Percentiles rank a stretch among this genome's conserved stretches.
Conservation (phyloP, 2,888 invertebrate species). For the Xanthostigma xanthostigma region DNA sequence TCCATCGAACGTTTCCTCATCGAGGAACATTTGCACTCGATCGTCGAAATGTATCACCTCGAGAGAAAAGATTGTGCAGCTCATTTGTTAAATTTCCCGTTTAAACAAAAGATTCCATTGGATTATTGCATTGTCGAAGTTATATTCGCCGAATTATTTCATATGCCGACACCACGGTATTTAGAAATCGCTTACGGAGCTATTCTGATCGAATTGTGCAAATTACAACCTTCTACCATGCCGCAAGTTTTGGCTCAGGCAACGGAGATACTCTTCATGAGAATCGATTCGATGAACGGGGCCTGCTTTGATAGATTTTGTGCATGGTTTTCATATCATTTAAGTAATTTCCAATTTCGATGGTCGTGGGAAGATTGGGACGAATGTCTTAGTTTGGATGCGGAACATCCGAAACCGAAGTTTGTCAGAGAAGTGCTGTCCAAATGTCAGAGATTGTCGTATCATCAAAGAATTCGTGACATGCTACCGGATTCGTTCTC, state of each 20-base stretch:
- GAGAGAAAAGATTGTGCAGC: conserved; percentile 94
- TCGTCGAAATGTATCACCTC: conserved; percentile 70
- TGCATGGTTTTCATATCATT: conserved; percentile 94
- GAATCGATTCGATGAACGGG: conserved; percentile 94
- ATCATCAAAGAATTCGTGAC: conserved; percentile 84
- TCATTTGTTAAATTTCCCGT: conserved; percentile 79
- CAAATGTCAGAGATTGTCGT: conserved; percentile 83
- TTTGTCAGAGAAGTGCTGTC: conserved; percentile 86
- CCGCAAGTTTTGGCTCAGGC: conserved; percentile 96
- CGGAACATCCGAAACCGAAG: conserved; percentile 84
- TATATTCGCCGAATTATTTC: conserved; percentile 86
- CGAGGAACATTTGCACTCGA: conserved; percentile 91
- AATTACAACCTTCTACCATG: conserved; percentile 90
- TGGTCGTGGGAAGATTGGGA: conserved; percentile 99
- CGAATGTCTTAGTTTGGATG: conserved; percentile 65
- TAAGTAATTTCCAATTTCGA: conserved; percentile 97
- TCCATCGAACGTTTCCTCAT: conserved; percentile 95
- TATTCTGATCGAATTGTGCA: conserved; percentile 90
- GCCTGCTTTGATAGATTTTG: conserved; percentile 93
- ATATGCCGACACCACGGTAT: conserved; percentile 77
- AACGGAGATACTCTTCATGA: conserved; percentile 89
- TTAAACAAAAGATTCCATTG: conserved; percentile 85
- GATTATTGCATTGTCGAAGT: conserved; percentile 98
- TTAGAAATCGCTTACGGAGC: conserved; percentile 90
- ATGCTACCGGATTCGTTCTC: conserved; percentile 81